These are phyloP conservation scores for Schrankia costaestrigalis DNA, from an alignment of 2,888 invertebrate genomes.

Conservation along the genomic window DNA sequence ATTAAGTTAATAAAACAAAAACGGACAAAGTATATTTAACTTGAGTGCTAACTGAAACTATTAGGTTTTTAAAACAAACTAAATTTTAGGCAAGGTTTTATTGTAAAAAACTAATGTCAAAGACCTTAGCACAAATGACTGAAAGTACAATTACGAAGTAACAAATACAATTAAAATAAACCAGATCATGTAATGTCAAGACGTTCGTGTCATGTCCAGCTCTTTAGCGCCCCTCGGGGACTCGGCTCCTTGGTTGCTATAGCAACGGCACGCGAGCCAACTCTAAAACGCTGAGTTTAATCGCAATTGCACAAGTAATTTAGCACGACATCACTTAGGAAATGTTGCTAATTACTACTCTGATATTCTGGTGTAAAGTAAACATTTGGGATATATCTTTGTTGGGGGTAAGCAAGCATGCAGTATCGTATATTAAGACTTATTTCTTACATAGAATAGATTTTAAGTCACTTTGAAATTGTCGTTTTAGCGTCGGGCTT, in stretches of 20 bases:
- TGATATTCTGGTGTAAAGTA: conserved; percentile 21
- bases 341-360: conserved; percentile 25
- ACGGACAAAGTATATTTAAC: no score
- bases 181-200: conserved; percentile 23
- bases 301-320: conserved; percentile 40
- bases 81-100: no score
- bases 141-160: background rate
- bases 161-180: conserved; percentile 22
- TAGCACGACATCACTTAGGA: conserved; percentile 29
- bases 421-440: no score
- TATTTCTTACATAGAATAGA: no score
- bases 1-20: no score
- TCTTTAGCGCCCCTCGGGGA: conserved; percentile 41
- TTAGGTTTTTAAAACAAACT: no score
- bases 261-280: conserved; percentile 43
- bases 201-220: conserved; percentile 35
- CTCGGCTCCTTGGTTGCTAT: conserved; percentile 33
- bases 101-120: no score
- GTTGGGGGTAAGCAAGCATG: no score
- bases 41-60: no score
- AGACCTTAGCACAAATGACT: background rate
- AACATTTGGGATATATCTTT: no score
- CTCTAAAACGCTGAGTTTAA: conserved; percentile 40
- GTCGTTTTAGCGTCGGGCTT: no score
- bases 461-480: no score